phyloP scores from a whole-genome alignment of 2,888 invertebrate genomes.

The Conus canariensis region DNA sequence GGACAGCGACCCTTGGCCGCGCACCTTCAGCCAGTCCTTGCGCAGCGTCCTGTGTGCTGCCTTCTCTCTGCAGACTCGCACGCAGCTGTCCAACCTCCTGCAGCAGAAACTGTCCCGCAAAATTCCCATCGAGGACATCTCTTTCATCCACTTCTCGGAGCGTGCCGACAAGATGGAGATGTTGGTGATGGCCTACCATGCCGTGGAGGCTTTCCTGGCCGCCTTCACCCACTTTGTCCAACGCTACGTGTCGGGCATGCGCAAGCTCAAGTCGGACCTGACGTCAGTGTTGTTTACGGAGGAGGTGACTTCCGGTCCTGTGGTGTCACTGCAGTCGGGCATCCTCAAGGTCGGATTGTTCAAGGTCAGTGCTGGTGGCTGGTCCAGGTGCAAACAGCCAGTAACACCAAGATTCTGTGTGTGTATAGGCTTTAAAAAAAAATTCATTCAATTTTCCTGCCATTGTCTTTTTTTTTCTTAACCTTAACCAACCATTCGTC shows the following conservation, averaged over 20 bases:
- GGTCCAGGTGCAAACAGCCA: too few species aligned
- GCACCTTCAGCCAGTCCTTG: conserved; percentile 27
- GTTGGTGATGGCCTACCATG: neutral
- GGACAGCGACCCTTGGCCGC: conserved; percentile 15
- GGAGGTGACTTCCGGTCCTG: conserved; percentile 24
- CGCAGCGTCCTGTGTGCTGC: conserved; percentile 34
- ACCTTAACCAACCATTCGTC: too few species aligned
- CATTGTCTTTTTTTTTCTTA: neutral
- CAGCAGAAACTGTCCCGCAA: conserved; percentile 29
- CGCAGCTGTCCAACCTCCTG: conserved; percentile 33
- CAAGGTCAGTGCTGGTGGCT: neutral
- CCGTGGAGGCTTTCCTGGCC: conserved; percentile 4
- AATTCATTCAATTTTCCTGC: neutral
- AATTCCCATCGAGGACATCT: conserved; percentile 34
- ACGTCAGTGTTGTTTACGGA: conserved; percentile 25
- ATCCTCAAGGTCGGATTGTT: conserved; percentile 35
- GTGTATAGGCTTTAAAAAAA: neutral
- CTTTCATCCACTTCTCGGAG: conserved; percentile 27
- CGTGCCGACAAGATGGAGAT: neutral
- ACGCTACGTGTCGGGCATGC: conserved; percentile 31
- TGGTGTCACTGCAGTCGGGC: conserved; percentile 36
- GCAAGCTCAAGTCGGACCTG: conserved; percentile 43
- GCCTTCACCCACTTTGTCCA: conserved; percentile 17
- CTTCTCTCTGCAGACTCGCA: conserved; percentile 41
- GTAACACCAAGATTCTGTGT: neutral